phyloP scores from a whole-genome alignment of 2,888 invertebrate genomes.

The Agriotes lineatus region DNA sequence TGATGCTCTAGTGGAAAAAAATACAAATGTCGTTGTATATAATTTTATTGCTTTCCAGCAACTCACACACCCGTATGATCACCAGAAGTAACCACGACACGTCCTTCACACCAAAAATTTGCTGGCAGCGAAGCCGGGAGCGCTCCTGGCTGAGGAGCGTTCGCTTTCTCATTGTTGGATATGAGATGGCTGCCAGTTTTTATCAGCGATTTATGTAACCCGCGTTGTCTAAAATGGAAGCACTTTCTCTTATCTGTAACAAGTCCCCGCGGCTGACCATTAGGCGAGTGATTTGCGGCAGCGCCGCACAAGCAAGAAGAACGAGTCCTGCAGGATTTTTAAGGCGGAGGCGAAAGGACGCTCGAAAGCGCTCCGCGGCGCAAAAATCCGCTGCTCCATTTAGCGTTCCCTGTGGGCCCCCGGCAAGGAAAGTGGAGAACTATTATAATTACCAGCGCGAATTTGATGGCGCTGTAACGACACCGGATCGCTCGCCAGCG shows the following conservation, averaged over 20 bases:
- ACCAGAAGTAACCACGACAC: too few relatives aligned
- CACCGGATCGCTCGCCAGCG: slow-evolving; percentile 48
- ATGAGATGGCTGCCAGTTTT: slow-evolving; percentile 52
- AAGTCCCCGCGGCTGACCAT: slow-evolving; percentile 56
- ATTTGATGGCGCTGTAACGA: slow-evolving; percentile 55
- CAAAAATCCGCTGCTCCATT: slow-evolving; percentile 47
- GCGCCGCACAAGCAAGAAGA: background rate
- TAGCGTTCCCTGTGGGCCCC: slow-evolving; percentile 45
- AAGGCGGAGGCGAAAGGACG: background rate
- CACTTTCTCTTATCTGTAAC: slow-evolving; percentile 61
- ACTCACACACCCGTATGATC: too few relatives aligned
- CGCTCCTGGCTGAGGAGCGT: slow-evolving; percentile 19
- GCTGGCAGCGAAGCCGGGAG: background rate
- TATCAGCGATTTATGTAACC: slow-evolving; percentile 40
- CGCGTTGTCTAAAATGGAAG: slow-evolving; percentile 57
- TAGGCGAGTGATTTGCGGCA: slow-evolving; percentile 55
- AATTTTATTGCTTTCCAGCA: too few relatives aligned
- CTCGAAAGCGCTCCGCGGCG: slow-evolving; percentile 7
- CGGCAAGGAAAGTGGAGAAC: slow-evolving; percentile 60
- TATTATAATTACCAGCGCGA: slow-evolving; percentile 59
- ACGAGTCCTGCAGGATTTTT: background rate
- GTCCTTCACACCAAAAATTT: too few relatives aligned
- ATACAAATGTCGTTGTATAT: too few relatives aligned
- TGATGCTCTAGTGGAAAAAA: too few relatives aligned
- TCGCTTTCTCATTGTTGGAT: slow-evolving; percentile 59